Evolutionary conservation across 1,140 invertebrate genomes (phyloP).

Genomic region (Solen grandis): DNA sequence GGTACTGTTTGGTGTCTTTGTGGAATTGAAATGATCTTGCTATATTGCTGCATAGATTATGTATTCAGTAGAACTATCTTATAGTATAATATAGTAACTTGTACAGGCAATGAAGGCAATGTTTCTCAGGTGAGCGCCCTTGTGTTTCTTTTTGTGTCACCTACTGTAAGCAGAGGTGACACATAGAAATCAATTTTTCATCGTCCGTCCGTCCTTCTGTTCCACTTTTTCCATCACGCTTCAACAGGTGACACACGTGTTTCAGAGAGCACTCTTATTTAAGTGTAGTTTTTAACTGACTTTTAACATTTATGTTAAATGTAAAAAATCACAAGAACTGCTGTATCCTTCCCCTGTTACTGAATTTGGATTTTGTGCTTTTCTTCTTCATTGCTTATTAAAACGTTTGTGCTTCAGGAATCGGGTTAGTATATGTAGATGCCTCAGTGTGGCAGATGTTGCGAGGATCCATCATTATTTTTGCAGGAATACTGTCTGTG

Average conservation of each 20-base stretch:
- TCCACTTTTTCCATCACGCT: not conserved
- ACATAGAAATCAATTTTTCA: too few species aligned
- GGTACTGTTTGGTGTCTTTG: too few species aligned
- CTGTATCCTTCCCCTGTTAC: not conserved
- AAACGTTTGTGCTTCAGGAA: constrained; percentile 64
- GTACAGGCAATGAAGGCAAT: too few species aligned
- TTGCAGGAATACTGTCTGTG: constrained; percentile 78
- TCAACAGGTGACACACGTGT: not conserved
- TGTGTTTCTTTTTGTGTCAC: too few species aligned
- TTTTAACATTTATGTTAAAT: not conserved
- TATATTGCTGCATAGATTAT: too few species aligned
- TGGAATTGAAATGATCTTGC: too few species aligned
- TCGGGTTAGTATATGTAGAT: constrained; percentile 77
- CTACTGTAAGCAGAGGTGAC: too few species aligned
- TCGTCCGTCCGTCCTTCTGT: too few species aligned
- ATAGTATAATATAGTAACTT: too few species aligned
- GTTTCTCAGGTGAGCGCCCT: too few species aligned
- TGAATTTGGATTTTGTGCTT: not conserved
- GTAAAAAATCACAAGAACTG: not conserved
- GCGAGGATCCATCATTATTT: constrained; percentile 78
- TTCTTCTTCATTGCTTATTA: not conserved
- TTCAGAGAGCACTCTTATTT: not conserved
- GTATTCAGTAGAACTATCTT: too few species aligned
- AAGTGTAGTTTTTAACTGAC: not conserved
- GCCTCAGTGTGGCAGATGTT: constrained; percentile 80